A percentile compares a stretch with the other conserved stretches of the same genome.
Conservation (phyloP, 2,797 vertebrate species). For the Falco berigora region DNA sequence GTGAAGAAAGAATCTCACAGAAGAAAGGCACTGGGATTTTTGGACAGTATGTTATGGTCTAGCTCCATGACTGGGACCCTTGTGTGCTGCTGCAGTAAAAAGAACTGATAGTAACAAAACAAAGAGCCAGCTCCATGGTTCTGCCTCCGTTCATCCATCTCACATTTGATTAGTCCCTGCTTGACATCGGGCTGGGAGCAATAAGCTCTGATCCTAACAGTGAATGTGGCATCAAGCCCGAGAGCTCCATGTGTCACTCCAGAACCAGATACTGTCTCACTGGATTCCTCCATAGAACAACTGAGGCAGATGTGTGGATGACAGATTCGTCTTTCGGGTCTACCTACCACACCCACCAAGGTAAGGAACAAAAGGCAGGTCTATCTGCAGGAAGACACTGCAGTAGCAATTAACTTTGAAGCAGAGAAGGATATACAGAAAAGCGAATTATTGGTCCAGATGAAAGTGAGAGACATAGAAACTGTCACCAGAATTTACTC, state of each 20-base stretch:
- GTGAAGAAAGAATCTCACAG: background rate
- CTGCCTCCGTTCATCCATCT: slow-evolving; percentile 2
- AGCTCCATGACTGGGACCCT: background rate
- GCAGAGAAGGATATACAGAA: background rate
- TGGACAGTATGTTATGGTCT: background rate
- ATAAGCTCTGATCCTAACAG: background rate
- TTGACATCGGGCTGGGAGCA: slow-evolving; percentile 41
- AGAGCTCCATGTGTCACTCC: slow-evolving; percentile 21
- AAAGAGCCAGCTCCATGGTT: background rate
- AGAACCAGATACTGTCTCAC: background rate
- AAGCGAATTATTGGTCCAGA: background rate
- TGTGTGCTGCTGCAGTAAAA: background rate
- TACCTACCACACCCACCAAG: background rate
- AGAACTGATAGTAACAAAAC: background rate
- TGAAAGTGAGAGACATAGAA: background rate
- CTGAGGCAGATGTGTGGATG: background rate
- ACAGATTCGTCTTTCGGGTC: background rate
- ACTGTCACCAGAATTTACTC: background rate
- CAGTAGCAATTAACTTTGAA: background rate
- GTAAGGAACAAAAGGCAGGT: background rate
- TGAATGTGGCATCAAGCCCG: background rate
- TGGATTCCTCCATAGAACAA: background rate
- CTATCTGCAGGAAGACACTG: background rate
- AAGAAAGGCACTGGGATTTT: background rate
- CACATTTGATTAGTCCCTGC: slow-evolving; percentile 34